A percentile compares a stretch with the other conserved stretches of the same genome.
These are phyloP conservation scores for Mylabris phalerata DNA, from an alignment of 1,140 invertebrate species.

Conservation along the genomic window DNA sequence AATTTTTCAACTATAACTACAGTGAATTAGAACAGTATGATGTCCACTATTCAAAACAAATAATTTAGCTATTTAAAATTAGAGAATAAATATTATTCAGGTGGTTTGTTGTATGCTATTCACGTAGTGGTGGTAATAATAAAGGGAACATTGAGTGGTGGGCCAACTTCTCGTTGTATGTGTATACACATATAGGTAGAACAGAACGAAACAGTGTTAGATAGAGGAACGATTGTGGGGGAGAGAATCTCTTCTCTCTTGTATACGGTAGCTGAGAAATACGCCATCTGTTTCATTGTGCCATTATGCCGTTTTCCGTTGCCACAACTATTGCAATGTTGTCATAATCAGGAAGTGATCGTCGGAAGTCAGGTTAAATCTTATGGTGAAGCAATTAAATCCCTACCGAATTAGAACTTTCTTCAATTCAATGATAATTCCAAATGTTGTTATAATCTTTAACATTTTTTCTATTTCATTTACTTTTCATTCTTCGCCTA, in stretches of 20 bases:
- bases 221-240: not conserved
- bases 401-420: slow-evolving; percentile 8
- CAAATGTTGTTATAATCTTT: too few relatives aligned
- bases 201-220: not conserved
- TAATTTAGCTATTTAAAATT: too few relatives aligned
- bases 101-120: slow-evolving; percentile 12
- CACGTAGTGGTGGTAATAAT: slow-evolving; percentile 18
- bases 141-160: slow-evolving; percentile 13
- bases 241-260: not conserved
- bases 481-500: too few relatives aligned
- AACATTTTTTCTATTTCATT: too few relatives aligned
- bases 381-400: slow-evolving; percentile 15
- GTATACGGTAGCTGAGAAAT: slow-evolving; percentile 3
- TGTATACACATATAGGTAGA: too few relatives aligned
- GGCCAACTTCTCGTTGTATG: slow-evolving; percentile 7
- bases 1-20: too few relatives aligned
- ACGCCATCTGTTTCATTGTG: slow-evolving; percentile 5
- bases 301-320: not conserved
- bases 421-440: slow-evolving; percentile 2
- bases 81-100: not conserved
- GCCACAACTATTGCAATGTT: slow-evolving; percentile 1
- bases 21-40: too few relatives aligned
- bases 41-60: too few relatives aligned
- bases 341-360: slow-evolving; percentile 16
- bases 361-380: slow-evolving; percentile 14